A percentile compares a stretch with the other conserved stretches of the same genome.
phyloP scores from a whole-genome alignment of 2,888 invertebrate genomes.

The Polyommatus icarus region DNA sequence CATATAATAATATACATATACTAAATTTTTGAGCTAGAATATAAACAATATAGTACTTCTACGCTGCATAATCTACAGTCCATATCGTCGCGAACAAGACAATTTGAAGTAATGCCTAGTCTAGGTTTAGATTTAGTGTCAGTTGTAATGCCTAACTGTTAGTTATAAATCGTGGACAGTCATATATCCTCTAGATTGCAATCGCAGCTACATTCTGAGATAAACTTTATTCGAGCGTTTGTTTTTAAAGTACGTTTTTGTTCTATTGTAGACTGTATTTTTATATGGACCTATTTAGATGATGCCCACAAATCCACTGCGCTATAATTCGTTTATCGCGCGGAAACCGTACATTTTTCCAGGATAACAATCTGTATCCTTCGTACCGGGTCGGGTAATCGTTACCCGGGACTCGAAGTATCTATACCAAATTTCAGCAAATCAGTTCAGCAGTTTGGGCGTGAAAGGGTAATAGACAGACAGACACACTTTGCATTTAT shows the following conservation, averaged over 20 bases:
- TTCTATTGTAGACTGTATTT: not conserved
- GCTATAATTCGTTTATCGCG: too few species aligned
- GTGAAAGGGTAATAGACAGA: too few species aligned
- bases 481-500: too few species aligned
- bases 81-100: conserved; percentile 50
- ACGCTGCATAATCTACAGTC: not conserved
- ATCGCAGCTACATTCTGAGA: conserved; percentile 2
- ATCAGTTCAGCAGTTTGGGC: too few species aligned
- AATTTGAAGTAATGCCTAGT: conserved; percentile 56
- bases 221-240: not conserved
- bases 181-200: conserved; percentile 26
- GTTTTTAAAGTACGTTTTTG: not conserved
- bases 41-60: not conserved
- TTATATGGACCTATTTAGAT: not conserved
- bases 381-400: too few species aligned
- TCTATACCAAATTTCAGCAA: too few species aligned
- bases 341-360: too few species aligned
- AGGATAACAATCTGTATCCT: too few species aligned
- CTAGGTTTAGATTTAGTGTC: conserved; percentile 55
- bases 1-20: too few species aligned
- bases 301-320: too few species aligned
- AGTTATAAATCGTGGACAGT: conserved; percentile 43
- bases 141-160: conserved; percentile 41
- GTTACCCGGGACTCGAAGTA: too few species aligned
- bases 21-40: too few species aligned